Evolutionary conservation across 1,140 invertebrate species (phyloP), one percentile per base, ranked within the genome.

Genomic region (Drosophila mauritiana): DNA sequence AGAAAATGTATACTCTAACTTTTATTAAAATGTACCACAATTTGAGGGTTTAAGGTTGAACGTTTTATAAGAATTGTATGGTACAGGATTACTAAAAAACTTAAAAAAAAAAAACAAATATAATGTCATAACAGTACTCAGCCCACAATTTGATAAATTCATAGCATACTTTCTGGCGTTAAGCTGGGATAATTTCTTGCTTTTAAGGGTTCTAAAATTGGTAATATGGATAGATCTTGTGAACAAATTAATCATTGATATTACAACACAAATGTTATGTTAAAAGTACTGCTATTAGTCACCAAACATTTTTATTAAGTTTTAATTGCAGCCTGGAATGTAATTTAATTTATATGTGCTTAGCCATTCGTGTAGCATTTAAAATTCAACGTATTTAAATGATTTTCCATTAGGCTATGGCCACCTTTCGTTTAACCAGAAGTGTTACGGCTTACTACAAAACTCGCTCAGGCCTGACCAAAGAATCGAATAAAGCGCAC

Each of bases 391-490:
- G 65, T 2, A 53, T 43, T 65, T 67, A 65, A 67, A 39, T 45
- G 46, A 63, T 43, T 42, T 48, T 43, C 25, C 51, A 61, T 65
- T 43, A 55, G 37, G 36, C 17, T 36, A 36, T 34, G 12, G 37
- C 22, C 55, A 27, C 39, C 37, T 25, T 42, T 46, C 45, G 37
- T 34, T 67, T 42, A 40, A 20, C 59, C 25, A 40, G 37, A 70
- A 48, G 51, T 31, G 48, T 45, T 46, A 52, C 3, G 46, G 15
- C 40, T 54, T 37, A 48, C 53, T 31, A 31, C 27, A 31, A 10
- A 61, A 74, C 37, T 54, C 67, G 39, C 36, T 70, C 39, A 73
- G 22, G 76, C 84, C 58, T 79, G 55, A 64, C 73, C 43, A 53
- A 74, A 5, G 13, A 6, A 15, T n/a, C 15, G 12, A 12, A 40